Evolutionary conservation across 2,797 vertebrate genomes (phyloP).

Genomic region (Iguana delicatissima): DNA sequence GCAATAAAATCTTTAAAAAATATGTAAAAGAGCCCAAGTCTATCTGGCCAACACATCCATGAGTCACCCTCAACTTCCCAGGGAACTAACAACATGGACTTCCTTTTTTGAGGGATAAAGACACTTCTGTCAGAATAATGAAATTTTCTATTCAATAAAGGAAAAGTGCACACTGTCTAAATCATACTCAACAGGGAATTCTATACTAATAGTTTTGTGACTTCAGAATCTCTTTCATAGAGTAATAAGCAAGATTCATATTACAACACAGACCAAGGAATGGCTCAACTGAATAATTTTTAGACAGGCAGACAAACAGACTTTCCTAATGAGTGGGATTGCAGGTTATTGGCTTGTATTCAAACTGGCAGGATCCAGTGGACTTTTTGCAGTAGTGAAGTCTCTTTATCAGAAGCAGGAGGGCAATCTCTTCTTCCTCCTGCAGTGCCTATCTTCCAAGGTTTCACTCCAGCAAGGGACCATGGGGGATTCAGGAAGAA

Average conservation of each 20-base stretch:
- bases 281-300: background rate
- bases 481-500: too few relatives aligned
- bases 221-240: background rate
- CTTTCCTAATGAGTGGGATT: too few relatives aligned
- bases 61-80: background rate
- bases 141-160: background rate
- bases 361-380: too few relatives aligned
- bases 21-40: background rate
- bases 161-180: constrained; percentile 44
- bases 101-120: background rate
- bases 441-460: too few relatives aligned
- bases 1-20: constrained; percentile 27
- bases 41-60: background rate
- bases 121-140: background rate
- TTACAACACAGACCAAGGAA: background rate
- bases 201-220: background rate
- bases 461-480: too few relatives aligned
- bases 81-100: background rate
- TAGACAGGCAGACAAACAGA: background rate
- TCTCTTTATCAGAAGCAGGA: too few relatives aligned
- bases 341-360: too few relatives aligned
- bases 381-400: too few relatives aligned
- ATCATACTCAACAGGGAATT: background rate
- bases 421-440: too few relatives aligned
- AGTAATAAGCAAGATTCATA: background rate